Evolutionary conservation across 2,113 vertebrate species (phyloP), one percentile per base, ranked within the genome.

Genomic region (Speoplatyrhinus poulsoni): DNA sequence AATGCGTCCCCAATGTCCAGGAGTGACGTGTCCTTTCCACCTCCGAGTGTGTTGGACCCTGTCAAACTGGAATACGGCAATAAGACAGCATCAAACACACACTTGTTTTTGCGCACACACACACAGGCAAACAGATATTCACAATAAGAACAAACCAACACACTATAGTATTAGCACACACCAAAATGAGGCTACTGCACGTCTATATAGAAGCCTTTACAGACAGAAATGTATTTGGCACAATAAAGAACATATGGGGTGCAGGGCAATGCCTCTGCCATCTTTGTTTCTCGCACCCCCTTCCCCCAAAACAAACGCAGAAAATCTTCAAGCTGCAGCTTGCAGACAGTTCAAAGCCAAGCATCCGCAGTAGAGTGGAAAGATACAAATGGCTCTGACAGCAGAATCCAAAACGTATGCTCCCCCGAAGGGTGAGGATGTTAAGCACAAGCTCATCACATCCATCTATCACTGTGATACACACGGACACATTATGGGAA

Each of bases 391-490:
- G 41, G 63, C 60, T 75, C 77, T 80, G 82, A 85, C 83, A 82
- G 72, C 65, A 74, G 67, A 77, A 77, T 50, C 4, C 1, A 82
- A 76, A 62, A 77, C 8, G 33, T 73, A 74, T 79, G 74, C 67
- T 82, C 55, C 67, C 60, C 36, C 19, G 55, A 60, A 73, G 66
- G 65, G 76, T 70, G 65, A 75, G 60, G 60, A 83, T 77, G 86
- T 81, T 82, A 13, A 76, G 60, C 61, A 60, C 72, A 79, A 84
- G 77, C 82, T 72, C 82, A 69, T 82, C 75, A 77, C 70, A 57
- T 53, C 82, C 76, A 80, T 85, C 82, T 87, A 84, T 88, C 81
- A 76, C 7, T 7, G 70, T 62, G 36, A 41, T 67, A 72, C 50
- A 65, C 69, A 70, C 33, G 75, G 72, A 77, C 62, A 67, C 73